Base-by-base conservation (phyloP, 2,888 invertebrate genomes). In the Amiota mariae region DNA sequence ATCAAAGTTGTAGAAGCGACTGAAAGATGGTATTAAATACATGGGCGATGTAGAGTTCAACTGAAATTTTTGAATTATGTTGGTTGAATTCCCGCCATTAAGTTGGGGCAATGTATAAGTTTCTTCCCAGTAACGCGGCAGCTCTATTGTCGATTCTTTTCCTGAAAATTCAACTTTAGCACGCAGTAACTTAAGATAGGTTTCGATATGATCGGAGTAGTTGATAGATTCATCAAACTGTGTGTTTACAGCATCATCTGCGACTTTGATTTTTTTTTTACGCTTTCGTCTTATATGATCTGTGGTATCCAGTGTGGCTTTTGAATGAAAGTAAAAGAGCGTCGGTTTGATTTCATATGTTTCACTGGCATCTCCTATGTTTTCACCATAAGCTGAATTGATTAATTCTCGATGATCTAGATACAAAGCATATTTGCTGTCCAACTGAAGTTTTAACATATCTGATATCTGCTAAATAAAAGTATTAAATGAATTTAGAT, bases 21-120 rank as follows among this genome's bases (percentile, higher is more conserved):
- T 93, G 63, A 92, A 91, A 73, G 91, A 88, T 24, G 96, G 96
- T 82, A 96, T 92, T 20, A 96, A 86, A 89, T 92, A 95, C 72
- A 87, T 84, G 15, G 91, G 88, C 6, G 20, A 15, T 10, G 48
- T 20, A 24, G 89, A 83, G 54, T 91, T 87, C 8, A 93, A 85
- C 73, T 82, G 85, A 78, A 92, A 91, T 81, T 91, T 89, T 24
- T 93, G 87, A 70, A 93, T 88, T 54, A 82, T 80, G 8, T 91
- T 87, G 8, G 90, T 91, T 70, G 90, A 89, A 84, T 94, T 95
- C 9, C 91, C 92, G 48, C 94, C 95, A 78, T 90, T 88, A 56
- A 91, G 88, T 74, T 88, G 87, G 1, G 90, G 90, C 51, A 90
- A 82, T 2, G 70, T 75, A 18, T 80, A 81, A 8, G 76, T 70